phyloP scores from a whole-genome alignment of 1,140 invertebrate genomes.

The Camponotus floridanus region DNA sequence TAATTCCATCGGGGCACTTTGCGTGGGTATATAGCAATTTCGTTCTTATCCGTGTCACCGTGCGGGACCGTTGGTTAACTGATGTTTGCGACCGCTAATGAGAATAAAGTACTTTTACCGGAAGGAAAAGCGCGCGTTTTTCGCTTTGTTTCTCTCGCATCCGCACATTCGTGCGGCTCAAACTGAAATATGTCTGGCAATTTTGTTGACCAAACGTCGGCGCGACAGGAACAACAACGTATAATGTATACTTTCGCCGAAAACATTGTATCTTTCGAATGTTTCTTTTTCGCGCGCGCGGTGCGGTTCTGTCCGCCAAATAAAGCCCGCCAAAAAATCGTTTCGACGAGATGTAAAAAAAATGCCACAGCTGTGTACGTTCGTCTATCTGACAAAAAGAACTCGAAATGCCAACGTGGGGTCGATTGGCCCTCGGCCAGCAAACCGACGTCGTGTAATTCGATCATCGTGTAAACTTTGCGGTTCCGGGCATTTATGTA shows the following conservation, averaged over 20 bases:
- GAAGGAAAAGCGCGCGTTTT: constrained; percentile 6
- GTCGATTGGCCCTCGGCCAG: constrained; percentile 62
- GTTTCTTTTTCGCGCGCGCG: constrained; percentile 34
- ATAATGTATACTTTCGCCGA: constrained; percentile 35
- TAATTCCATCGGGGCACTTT: constrained; percentile 57
- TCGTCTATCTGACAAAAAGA: constrained; percentile 55
- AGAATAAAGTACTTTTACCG: constrained; percentile 30
- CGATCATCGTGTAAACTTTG: constrained; percentile 66
- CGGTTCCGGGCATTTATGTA: constrained; percentile 63
- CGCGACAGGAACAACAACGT: neutral
- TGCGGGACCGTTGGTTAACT: constrained; percentile 29
- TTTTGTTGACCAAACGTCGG: constrained; percentile 1
- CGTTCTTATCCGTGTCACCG: constrained; percentile 53
- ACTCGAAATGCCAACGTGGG: constrained; percentile 37
- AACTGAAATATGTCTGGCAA: constrained; percentile 11
- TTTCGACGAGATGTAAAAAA: constrained; percentile 34
- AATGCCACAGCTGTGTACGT: constrained; percentile 5
- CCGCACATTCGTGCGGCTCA: neutral
- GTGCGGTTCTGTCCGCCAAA: constrained; percentile 6
- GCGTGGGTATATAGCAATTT: constrained; percentile 56
- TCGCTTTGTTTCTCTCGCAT: neutral
- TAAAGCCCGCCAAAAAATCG: constrained; percentile 34
- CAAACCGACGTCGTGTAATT: constrained; percentile 65
- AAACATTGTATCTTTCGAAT: constrained; percentile 26
- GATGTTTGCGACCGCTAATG: constrained; percentile 32